phyloP scores from a whole-genome alignment of 2,797 vertebrate species.

The Pipistrellus pygmaeus region DNA sequence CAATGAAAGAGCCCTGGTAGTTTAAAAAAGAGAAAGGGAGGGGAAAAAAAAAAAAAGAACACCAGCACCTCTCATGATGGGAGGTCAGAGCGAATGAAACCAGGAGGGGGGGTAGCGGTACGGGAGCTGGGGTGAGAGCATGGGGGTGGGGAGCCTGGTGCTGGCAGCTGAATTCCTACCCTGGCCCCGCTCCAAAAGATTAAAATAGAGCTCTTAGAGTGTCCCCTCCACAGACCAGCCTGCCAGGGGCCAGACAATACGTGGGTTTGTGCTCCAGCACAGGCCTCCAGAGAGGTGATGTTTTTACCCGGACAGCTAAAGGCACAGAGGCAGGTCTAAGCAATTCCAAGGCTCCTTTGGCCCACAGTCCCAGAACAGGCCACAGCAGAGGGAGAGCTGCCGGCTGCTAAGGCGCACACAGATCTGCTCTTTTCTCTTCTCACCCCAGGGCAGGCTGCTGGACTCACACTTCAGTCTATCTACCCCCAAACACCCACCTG shows the following conservation, averaged over 20 bases:
- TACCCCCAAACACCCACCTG: constrained; percentile 68
- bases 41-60: constrained; percentile 85
- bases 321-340: constrained; percentile 85
- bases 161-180: constrained; percentile 88
- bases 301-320: constrained; percentile 88
- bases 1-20: constrained; percentile 88
- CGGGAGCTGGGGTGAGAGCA: constrained; percentile 53
- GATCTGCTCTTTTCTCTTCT: constrained; percentile 80
- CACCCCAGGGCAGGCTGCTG: constrained; percentile 75
- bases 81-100: constrained; percentile 87
- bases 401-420: constrained; percentile 70
- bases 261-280: constrained; percentile 88
- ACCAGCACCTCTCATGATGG: constrained; percentile 89
- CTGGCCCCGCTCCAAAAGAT: constrained; percentile 88
- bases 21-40: constrained; percentile 84
- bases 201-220: constrained; percentile 91
- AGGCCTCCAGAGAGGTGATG: constrained; percentile 87
- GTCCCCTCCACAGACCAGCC: constrained; percentile 88
- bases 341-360: constrained; percentile 82
- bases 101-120: constrained; percentile 61
- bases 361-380: constrained; percentile 76
- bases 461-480: constrained; percentile 74
- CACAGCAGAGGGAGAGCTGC: constrained; percentile 73
- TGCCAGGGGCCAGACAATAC: constrained; percentile 89
- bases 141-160: constrained; percentile 85